phyloP scores from a whole-genome alignment of 2,888 invertebrate species.

The Tortrix viridana region DNA sequence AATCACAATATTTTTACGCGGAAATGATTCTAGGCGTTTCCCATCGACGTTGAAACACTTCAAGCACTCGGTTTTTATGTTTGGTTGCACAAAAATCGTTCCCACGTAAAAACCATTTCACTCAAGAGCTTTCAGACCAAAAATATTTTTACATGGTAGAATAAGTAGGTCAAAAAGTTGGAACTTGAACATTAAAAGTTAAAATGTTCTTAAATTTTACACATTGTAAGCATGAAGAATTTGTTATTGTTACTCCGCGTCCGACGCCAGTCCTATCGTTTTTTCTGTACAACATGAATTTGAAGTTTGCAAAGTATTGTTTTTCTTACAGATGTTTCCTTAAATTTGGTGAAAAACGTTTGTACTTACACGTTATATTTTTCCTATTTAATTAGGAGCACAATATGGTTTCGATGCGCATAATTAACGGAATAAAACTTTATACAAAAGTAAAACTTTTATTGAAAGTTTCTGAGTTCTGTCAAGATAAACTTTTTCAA shows the following conservation, averaged over 20 bases:
- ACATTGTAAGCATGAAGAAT: conserved; percentile 28
- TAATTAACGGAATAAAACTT: conserved; percentile 39
- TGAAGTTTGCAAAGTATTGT: conserved; percentile 16
- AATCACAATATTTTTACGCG: conserved; percentile 84
- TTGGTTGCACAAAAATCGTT: conserved; percentile 83
- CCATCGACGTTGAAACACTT: conserved; percentile 77
- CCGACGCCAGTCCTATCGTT: conserved; percentile 12
- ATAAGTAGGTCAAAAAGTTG: conserved; percentile 36
- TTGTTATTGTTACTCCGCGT: conserved; percentile 21
- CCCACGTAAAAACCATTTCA: conserved; percentile 85
- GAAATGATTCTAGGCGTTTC: conserved; percentile 84
- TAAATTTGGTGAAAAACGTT: conserved; percentile 26
- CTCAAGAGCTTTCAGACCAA: conserved; percentile 84
- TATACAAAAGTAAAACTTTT: conserved; percentile 51
- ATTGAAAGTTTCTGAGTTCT: conserved; percentile 47
- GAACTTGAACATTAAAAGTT: conserved; percentile 31
- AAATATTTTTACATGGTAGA: conserved; percentile 55
- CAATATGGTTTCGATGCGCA: conserved; percentile 14
- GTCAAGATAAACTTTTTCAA: conserved; percentile 54
- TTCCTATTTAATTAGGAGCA: background rate
- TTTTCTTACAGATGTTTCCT: conserved; percentile 8
- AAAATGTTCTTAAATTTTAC: conserved; percentile 34
- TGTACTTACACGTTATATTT: conserved; percentile 23
- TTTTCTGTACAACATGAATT: conserved; percentile 24
- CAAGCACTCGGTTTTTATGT: conserved; percentile 71